Conservation (phyloP, 1,140 invertebrate species). For the Lamellibrachia luymesi region DNA sequence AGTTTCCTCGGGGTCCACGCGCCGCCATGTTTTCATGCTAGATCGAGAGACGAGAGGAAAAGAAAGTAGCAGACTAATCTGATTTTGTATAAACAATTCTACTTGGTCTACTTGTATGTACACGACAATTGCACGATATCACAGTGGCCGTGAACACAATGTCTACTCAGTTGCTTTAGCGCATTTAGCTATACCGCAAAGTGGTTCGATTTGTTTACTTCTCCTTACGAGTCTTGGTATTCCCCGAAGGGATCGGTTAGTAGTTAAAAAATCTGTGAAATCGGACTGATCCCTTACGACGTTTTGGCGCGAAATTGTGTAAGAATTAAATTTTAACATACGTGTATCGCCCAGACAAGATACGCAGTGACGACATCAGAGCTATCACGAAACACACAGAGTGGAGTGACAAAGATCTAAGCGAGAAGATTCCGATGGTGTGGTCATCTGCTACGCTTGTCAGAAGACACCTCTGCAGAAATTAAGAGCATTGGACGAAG, state of each 20-base stretch:
- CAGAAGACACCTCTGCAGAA: too few relatives aligned
- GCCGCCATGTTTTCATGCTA: slow-evolving; percentile 3
- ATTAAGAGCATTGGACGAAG: too few relatives aligned
- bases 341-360: too few relatives aligned
- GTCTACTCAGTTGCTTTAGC: background rate
- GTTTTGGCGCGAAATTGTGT: background rate
- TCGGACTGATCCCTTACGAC: background rate
- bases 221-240: background rate
- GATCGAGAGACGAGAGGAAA: background rate
- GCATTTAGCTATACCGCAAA: background rate
- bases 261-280: background rate
- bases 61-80: background rate
- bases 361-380: too few relatives aligned
- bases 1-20: background rate
- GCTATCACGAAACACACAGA: too few relatives aligned
- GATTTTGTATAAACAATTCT: background rate
- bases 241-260: background rate
- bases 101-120: background rate
- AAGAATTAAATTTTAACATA: background rate
- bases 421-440: too few relatives aligned
- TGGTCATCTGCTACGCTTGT: too few relatives aligned
- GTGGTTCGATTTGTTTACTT: background rate
- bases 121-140: background rate
- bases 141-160: background rate
- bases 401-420: too few relatives aligned